Base-by-base conservation (phyloP, 1,140 invertebrate genomes). In the Drosophila bocki region DNA sequence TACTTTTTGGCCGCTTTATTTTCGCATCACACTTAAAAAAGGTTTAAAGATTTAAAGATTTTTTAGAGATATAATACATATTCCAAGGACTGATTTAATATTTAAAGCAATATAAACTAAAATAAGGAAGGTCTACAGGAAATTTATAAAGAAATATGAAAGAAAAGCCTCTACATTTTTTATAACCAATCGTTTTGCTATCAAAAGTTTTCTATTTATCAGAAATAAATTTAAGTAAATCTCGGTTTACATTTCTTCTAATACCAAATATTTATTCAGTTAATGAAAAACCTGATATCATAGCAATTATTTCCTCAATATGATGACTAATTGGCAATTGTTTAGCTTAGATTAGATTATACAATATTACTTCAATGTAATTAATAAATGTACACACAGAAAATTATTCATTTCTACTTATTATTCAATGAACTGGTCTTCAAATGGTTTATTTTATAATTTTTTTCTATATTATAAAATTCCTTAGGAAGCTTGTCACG, bases 311-410 rank as follows among this genome's bases (percentile, higher is more conserved):
- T 53, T 53, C 51, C 51, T 53, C 51, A 19, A 53, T 35, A 0
- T 35, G 51, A 53, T 53, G 51, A 53, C 51, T 19, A 53, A 53
- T 35, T 35, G 51, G 3, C 33, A 37, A 54, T 54, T 54, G 33
- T 33, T 13, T 54, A 15, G 12, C 51, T 37, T 22, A 22, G 51
- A 54, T 54, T 37, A 54, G 51, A 54, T 37, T 15, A 15, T 1
- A 11, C 7, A 37, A 9, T 54, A 54, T 37, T 54, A 54, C 51
- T 22, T 9, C 4, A 22, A 54, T 9, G 33, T 11, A 54, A 54
- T 37, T 15, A 54, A 9, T 1, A 1, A 13, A 19, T 7, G 17
- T 35, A 15, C 3, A 54, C 51, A 22, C 13, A 37, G n/a, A 35
- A 19, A 37, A 54, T 15, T 13, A 54, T 6, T 5, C 9, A 8